Evolutionary conservation across 2,888 invertebrate genomes (phyloP).

Genomic region (Epinotia nisella): DNA sequence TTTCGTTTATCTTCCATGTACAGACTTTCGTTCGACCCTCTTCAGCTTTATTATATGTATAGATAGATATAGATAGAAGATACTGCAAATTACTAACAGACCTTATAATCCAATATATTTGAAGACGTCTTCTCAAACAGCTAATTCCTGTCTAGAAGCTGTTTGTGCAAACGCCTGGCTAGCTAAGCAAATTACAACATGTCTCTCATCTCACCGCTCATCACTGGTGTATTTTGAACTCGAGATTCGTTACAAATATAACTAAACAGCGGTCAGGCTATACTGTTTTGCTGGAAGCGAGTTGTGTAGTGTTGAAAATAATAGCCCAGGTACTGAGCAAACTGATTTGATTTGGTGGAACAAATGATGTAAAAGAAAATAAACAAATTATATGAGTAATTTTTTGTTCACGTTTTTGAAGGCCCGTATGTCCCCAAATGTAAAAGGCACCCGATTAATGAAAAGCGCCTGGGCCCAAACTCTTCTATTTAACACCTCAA

Average conservation of each 20-base stretch:
- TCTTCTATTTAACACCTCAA: constrained; percentile 67
- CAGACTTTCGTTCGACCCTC: too few species aligned
- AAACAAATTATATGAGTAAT: neutral
- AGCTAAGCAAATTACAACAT: too few species aligned
- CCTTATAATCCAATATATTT: neutral
- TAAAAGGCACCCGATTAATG: constrained; percentile 53
- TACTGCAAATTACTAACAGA: too few species aligned
- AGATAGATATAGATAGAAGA: too few species aligned
- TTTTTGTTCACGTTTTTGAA: neutral
- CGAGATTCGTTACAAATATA: too few species aligned
- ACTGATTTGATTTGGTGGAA: constrained; percentile 16
- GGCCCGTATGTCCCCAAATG: constrained; percentile 47
- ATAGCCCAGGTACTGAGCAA: constrained; percentile 16
- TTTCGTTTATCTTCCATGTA: too few species aligned
- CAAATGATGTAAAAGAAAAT: neutral
- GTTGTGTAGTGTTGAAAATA: neutral
- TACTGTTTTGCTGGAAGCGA: neutral
- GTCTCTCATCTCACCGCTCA: too few species aligned
- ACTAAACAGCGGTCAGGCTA: too few species aligned
- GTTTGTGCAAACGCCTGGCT: neutral
- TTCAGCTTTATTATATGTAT: too few species aligned
- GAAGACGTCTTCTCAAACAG: neutral
- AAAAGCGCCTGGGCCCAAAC: constrained; percentile 58
- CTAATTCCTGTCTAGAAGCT: neutral
- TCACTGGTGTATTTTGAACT: too few species aligned